A percentile compares a stretch with the other conserved stretches of the same genome.
Conservation (phyloP, 1,140 invertebrate genomes). For the Drosophila melanogaster region DNA sequence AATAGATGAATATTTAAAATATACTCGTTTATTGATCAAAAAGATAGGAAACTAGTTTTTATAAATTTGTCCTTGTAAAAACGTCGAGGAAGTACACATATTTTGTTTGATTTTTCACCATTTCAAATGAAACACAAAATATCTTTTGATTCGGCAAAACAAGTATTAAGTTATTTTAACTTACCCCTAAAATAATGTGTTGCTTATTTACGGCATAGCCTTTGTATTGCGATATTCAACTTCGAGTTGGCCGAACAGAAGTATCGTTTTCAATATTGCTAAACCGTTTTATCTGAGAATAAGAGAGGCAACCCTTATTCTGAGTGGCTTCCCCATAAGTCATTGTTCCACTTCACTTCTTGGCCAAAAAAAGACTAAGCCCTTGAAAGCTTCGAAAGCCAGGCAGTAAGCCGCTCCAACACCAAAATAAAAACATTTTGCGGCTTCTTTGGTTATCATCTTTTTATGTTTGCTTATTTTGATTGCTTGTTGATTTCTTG, state of each 20-base stretch:
- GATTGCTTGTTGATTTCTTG: constrained; percentile 31
- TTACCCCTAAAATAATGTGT: constrained; percentile 7
- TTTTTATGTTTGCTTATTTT: constrained; percentile 29
- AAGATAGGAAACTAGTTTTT: not conserved
- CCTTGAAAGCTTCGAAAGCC: constrained; percentile 10
- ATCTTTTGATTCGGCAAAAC: not conserved
- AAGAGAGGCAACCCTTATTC: not conserved
- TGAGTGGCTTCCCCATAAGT: not conserved
- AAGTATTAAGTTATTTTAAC: not conserved
- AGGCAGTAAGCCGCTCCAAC: constrained; percentile 35
- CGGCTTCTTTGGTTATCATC: constrained; percentile 40
- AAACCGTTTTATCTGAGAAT: not conserved
- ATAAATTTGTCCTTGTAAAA: no score
- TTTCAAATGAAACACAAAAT: no score
- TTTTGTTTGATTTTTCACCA: no score
- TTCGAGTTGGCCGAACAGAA: not conserved
- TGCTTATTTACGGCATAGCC: no score
- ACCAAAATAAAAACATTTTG: constrained; percentile 43
- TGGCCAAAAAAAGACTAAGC: constrained; percentile 27
- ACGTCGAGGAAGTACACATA: no score
- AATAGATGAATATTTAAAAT: constrained; percentile 34
- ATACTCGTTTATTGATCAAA: constrained; percentile 16
- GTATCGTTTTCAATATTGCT: not conserved
- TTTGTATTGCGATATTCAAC: not conserved
- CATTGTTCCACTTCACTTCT: constrained; percentile 14